These are phyloP conservation scores for Julus scandinavius DNA, from an alignment of 2,888 invertebrate genomes.

Conservation along the genomic window DNA sequence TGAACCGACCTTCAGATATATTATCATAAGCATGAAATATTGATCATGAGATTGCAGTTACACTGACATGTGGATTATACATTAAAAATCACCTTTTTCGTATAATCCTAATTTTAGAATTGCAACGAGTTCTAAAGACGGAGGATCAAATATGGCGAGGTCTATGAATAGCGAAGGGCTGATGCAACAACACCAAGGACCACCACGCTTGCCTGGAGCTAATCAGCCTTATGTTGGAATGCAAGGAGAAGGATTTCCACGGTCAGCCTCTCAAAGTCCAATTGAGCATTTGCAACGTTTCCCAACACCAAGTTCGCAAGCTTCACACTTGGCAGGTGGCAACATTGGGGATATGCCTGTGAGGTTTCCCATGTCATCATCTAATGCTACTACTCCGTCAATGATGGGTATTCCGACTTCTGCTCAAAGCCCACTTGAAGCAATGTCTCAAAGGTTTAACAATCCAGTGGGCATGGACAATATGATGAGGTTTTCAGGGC, in stretches of 20 bases:
- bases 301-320: conserved; percentile 63
- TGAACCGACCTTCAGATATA: neutral
- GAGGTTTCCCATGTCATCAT: conserved; percentile 53
- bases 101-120: neutral
- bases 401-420: conserved; percentile 58
- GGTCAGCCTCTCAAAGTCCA: conserved; percentile 58
- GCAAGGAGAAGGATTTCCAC: conserved; percentile 56
- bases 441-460: conserved; percentile 54
- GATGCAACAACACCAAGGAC: conserved; percentile 54
- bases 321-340: conserved; percentile 59
- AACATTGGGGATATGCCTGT: conserved; percentile 62
- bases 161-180: neutral
- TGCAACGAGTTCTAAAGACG: conserved; percentile 62
- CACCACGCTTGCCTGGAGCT: conserved; percentile 57
- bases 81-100: neutral
- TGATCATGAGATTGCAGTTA: neutral
- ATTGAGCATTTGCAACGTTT: conserved; percentile 60
- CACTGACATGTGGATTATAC: neutral
- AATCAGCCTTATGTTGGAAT: conserved; percentile 58
- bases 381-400: conserved; percentile 52
- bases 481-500: conserved; percentile 47
- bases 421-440: conserved; percentile 55
- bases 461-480: conserved; percentile 44
- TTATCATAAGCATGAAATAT: neutral
- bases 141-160: conserved; percentile 22